Base-by-base conservation (phyloP, 2,797 vertebrate genomes). In the Amphiprion clarkii region DNA sequence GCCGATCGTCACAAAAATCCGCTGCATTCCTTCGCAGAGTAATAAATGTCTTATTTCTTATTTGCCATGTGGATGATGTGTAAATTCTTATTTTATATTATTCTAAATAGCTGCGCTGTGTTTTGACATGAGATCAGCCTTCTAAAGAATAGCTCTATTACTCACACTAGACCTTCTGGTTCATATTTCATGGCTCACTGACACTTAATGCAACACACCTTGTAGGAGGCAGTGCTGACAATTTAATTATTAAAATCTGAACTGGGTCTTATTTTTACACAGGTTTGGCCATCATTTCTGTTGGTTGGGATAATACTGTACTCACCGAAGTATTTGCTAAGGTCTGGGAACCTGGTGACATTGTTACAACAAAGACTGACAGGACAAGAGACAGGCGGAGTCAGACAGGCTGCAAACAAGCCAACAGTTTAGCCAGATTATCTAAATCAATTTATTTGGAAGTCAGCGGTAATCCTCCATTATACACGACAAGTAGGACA, bases 81-180 rank as follows among this genome's bases (percentile, higher is more conserved):
- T 10, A 42, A 36, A 33, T 31, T 33, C 19, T 10, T 16, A 21
- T 58, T 55, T 17, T n/a, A 36, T 0, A 25, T 14, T 23, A 5
- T 62, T 40, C 56, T 49, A 67, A 62, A 56, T 44, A 51, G 25
- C 39, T 52, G 21, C 2, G 23, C 39, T 52, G 44, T 7, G 19
- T 58, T 59, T 39, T 27, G 27, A 10, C 56, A 67, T 16, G 72
- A 61, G 12, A 51, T 53, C 39, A 57, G 27, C 56, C 27, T 19
- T 67, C 1, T 33, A n/a, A 74, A 69, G 58, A 69, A 55, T 21
- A 67, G 65, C 39, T 46, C 49, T 14, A n/a, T 55, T 60, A 33
- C n/a, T 63, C 44, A 64, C 36, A 44, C 9, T 19, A 6, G 14
- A 56, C 5, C 8, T 46, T n/a, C 6, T 40, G 27, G 14, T 52